Evolutionary conservation across 1,140 invertebrate genomes (phyloP).

Genomic region (Scaptomyza pallida): DNA sequence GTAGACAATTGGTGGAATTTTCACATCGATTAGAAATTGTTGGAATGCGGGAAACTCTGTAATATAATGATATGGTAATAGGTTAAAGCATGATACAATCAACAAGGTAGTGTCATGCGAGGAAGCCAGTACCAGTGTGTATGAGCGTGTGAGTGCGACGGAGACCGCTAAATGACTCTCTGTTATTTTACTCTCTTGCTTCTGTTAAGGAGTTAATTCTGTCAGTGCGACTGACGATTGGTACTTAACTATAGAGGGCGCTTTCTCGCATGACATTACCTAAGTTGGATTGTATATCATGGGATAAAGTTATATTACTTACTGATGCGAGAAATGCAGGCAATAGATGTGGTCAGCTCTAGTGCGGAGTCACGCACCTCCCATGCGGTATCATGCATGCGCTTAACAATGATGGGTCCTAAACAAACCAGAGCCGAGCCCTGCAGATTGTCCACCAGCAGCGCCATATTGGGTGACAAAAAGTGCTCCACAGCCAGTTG

Average conservation of each 20-base stretch:
- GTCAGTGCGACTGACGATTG: too few species aligned
- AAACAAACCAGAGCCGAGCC: slow-evolving; percentile 88
- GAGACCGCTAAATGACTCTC: too few species aligned
- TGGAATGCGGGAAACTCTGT: slow-evolving; percentile 92
- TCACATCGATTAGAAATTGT: slow-evolving; percentile 87
- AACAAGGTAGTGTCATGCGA: too few species aligned
- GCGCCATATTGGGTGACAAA: slow-evolving; percentile 89
- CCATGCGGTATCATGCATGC: slow-evolving; percentile 89
- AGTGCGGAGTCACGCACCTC: slow-evolving; percentile 90
- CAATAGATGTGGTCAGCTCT: slow-evolving; percentile 89
- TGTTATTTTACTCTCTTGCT: too few species aligned
- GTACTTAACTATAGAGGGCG: too few species aligned
- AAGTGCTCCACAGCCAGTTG: slow-evolving; percentile 89
- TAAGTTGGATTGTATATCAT: too few species aligned
- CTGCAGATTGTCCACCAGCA: slow-evolving; percentile 87
- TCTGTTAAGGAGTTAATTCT: too few species aligned
- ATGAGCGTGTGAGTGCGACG: too few species aligned
- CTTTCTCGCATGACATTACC: too few species aligned
- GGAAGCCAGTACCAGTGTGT: too few species aligned
- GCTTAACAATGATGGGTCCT: slow-evolving; percentile 87
- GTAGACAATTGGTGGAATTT: slow-evolving; percentile 87
- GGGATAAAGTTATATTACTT: too few species aligned
- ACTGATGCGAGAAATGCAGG: slow-evolving; percentile 89
- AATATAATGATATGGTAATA: slow-evolving; percentile 8
- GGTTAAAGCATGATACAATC: too few species aligned